Conservation (phyloP, 2,113 vertebrate species). For the Melierax canorus region DNA sequence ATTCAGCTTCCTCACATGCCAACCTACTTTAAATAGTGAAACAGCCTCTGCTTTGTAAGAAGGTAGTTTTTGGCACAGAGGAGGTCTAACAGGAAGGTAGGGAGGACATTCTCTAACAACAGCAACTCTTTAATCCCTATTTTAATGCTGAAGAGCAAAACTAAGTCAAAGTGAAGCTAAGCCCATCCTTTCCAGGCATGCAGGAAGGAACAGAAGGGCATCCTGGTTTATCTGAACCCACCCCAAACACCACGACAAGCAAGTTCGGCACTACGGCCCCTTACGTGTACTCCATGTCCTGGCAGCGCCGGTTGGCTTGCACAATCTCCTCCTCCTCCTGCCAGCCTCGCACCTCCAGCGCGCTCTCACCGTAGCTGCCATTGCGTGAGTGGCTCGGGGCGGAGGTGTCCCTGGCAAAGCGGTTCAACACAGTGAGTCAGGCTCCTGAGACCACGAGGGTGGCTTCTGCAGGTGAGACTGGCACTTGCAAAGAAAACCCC, state of each 20-base stretch:
- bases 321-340: constrained; percentile 82
- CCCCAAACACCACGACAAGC: neutral
- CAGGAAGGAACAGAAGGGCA: neutral
- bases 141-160: neutral
- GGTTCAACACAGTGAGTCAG: neutral
- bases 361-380: constrained; percentile 78
- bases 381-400: constrained; percentile 79
- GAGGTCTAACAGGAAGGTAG: neutral
- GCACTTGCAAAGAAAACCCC: neutral
- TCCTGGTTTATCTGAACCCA: neutral
- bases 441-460: neutral
- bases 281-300: constrained; percentile 89
- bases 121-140: neutral
- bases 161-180: neutral
- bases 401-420: constrained; percentile 71
- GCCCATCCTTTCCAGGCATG: neutral
- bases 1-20: neutral
- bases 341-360: constrained; percentile 77
- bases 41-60: neutral
- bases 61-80: neutral
- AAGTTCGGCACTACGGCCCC: rapidly evolving
- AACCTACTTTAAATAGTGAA: neutral
- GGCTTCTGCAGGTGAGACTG: neutral
- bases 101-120: neutral
- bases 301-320: constrained; percentile 78